These are phyloP conservation scores for Castor canadensis DNA, from an alignment of 2,113 vertebrate species.

Conservation along the genomic window DNA sequence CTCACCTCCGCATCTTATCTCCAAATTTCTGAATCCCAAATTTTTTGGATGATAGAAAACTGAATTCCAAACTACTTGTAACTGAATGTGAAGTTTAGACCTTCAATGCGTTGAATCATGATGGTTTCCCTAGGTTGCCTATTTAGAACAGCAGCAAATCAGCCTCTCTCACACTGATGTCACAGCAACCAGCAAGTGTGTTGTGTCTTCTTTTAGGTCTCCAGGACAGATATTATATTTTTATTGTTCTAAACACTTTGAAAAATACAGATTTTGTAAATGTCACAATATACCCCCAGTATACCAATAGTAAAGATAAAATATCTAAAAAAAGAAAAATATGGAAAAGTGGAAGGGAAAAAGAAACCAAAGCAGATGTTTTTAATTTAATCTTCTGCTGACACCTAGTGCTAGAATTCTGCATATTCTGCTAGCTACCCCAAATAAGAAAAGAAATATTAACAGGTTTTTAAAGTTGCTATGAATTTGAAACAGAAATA, in stretches of 20 bases:
- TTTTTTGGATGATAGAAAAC: constrained; percentile 7
- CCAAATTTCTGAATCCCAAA: not conserved
- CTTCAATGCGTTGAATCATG: not conserved
- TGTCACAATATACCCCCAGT: too few relatives aligned
- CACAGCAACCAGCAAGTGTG: not conserved
- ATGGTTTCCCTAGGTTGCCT: not conserved
- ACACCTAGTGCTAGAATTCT: constrained; percentile 73
- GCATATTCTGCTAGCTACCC: constrained; percentile 44
- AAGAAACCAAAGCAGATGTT: not conserved
- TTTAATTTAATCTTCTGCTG: constrained; percentile 75
- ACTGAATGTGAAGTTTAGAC: not conserved
- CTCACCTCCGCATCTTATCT: not conserved
- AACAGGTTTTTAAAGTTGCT: not conserved
- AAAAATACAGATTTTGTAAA: too few relatives aligned
- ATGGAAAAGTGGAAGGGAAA: not conserved
- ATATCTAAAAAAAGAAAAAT: too few relatives aligned
- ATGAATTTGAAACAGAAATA: not conserved
- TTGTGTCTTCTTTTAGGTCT: not conserved
- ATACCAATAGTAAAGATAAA: too few relatives aligned
- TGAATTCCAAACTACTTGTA: not conserved
- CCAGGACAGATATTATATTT: not conserved
- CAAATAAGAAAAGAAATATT: not conserved
- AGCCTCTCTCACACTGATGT: not conserved
- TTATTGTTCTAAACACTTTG: constrained; percentile 6
- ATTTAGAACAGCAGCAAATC: not conserved